Evolutionary conservation across 1,140 invertebrate species (phyloP).

Genomic region (Hylaeus anthracinus): DNA sequence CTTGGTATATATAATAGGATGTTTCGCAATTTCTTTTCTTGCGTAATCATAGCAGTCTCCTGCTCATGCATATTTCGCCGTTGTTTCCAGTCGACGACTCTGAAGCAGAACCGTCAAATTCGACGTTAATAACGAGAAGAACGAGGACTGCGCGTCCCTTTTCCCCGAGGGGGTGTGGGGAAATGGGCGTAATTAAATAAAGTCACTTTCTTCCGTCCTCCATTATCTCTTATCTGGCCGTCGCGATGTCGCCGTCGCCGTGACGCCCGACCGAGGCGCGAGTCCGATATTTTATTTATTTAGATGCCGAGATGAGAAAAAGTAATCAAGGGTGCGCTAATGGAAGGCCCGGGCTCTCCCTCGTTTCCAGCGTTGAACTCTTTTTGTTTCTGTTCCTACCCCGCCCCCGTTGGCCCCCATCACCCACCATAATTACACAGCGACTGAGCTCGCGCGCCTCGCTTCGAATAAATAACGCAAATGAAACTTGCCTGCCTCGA

Average conservation of each 20-base stretch:
- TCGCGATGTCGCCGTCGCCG: constrained; percentile 67
- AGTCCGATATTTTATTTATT: constrained; percentile 81
- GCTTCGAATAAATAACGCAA: constrained; percentile 77
- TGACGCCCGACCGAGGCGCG: constrained; percentile 63
- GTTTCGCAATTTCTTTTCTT: too few species aligned
- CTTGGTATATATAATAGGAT: too few species aligned
- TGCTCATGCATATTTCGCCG: constrained; percentile 8
- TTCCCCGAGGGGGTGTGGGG: constrained; percentile 1
- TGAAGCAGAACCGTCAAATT: constrained; percentile 16
- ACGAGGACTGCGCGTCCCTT: constrained; percentile 38
- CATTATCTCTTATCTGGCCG: constrained; percentile 77
- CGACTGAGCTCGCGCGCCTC: constrained; percentile 56
- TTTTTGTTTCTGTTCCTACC: constrained; percentile 69
- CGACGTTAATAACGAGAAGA: constrained; percentile 40
- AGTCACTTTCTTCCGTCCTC: constrained; percentile 73
- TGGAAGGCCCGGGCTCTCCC: constrained; percentile 71
- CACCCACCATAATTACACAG: constrained; percentile 78
- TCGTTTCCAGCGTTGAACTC: constrained; percentile 69
- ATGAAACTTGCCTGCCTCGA: constrained; percentile 75
- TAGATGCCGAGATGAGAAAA: constrained; percentile 79
- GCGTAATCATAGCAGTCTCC: too few species aligned
- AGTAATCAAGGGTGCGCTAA: constrained; percentile 81
- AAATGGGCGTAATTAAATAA: constrained; percentile 76
- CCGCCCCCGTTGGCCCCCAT: constrained; percentile 43
- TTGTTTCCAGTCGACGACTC: neutral